phyloP scores from a whole-genome alignment of 1,140 invertebrate species.

The Drosophila nebulosa region DNA sequence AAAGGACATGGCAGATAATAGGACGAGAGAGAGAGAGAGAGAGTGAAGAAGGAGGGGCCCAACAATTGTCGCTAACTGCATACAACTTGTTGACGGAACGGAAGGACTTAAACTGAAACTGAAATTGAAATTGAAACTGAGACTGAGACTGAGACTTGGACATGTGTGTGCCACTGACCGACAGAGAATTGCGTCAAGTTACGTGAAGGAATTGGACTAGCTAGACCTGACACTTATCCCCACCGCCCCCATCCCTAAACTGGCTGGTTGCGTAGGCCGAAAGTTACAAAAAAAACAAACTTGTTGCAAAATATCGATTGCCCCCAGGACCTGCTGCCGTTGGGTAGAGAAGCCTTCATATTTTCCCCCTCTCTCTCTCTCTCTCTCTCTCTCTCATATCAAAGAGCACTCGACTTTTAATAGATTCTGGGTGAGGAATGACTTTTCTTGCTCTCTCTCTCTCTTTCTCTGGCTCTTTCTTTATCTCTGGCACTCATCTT shows the following conservation, averaged over 20 bases:
- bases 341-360: neutral
- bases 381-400: conserved; percentile 17
- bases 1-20: neutral
- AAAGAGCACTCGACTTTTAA: conserved; percentile 53
- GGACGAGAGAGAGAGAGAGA: neutral
- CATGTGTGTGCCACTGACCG: neutral
- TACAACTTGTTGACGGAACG: conserved; percentile 38
- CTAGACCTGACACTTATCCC: neutral
- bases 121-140: too few relatives aligned
- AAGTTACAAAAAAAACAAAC: conserved; percentile 30
- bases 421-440: conserved; percentile 4
- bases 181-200: neutral
- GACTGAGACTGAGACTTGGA: too few relatives aligned
- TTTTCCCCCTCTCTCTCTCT: too few relatives aligned
- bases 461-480: neutral
- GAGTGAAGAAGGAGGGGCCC: neutral
- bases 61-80: conserved; percentile 29
- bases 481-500: conserved; percentile 29
- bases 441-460: neutral
- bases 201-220: neutral
- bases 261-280: conserved; percentile 31
- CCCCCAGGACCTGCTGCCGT: neutral
- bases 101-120: neutral
- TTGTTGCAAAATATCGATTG: conserved; percentile 76
- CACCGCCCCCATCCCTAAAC: conserved; percentile 2